These are phyloP conservation scores for Sarcophaga rosellei DNA, from an alignment of 2,888 invertebrate species.

Conservation along the genomic window DNA sequence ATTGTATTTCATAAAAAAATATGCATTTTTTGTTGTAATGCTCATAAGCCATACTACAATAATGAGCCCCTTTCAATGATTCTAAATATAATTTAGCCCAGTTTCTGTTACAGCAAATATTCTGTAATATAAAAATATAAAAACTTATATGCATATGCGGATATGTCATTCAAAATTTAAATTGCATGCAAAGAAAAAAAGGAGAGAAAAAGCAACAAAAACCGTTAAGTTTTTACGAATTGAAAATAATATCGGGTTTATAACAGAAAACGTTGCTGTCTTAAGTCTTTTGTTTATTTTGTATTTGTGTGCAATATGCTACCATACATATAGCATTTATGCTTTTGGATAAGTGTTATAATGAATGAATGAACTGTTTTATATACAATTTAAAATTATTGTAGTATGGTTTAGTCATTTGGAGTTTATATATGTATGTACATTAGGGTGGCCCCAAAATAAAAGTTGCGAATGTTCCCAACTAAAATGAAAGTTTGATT, in stretches of 20 bases:
- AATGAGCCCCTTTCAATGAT: slow-evolving; percentile 39
- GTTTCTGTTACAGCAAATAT: slow-evolving; percentile 26
- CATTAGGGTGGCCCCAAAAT: no score
- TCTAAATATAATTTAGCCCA: slow-evolving; percentile 30
- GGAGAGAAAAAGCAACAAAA: slow-evolving; percentile 16
- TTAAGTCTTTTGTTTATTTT: slow-evolving; percentile 61
- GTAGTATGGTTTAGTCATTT: slow-evolving; percentile 1
- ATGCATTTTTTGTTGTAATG: slow-evolving; percentile 13
- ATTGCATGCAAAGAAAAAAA: neutral
- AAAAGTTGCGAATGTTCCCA: no score
- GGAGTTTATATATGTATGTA: slow-evolving; percentile 11
- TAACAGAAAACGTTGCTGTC: slow-evolving; percentile 48
- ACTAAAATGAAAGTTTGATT: no score
- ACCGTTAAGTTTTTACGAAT: slow-evolving; percentile 15
- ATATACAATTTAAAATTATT: neutral
- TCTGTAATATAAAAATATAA: slow-evolving; percentile 6
- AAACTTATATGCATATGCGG: slow-evolving; percentile 53
- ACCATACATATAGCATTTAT: neutral
- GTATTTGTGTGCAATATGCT: neutral
- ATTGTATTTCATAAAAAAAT: neutral
- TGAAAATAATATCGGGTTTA: neutral
- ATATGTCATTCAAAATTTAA: slow-evolving; percentile 62
- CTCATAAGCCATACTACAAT: neutral
- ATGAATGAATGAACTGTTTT: neutral
- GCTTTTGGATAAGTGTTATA: slow-evolving; percentile 4